These are phyloP conservation scores for Macrosiphum euphorbiae DNA, from an alignment of 2,888 invertebrate species.

Conservation along the genomic window DNA sequence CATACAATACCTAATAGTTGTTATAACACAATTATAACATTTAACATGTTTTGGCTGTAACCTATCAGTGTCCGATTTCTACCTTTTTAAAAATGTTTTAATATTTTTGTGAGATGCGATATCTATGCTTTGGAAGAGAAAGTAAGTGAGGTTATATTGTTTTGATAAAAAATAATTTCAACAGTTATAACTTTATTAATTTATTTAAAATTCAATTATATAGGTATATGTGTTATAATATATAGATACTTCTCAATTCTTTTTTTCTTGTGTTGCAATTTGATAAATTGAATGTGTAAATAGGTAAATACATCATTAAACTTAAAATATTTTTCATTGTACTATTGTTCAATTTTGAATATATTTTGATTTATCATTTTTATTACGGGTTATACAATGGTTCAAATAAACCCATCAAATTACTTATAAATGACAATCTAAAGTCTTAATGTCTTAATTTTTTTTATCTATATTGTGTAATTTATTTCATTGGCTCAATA, in stretches of 20 bases:
- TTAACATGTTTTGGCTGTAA: not conserved
- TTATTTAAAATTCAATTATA: not conserved
- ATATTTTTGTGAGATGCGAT: not conserved
- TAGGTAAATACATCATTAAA: not conserved
- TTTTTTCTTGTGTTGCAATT: not conserved
- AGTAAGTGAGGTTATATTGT: not conserved
- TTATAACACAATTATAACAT: not conserved
- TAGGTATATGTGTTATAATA: not conserved
- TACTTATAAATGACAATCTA: slow-evolving; percentile 6
- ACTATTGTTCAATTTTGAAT: not conserved
- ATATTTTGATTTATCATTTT: slow-evolving; percentile 8
- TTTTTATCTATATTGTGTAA: not conserved
- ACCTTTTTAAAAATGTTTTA: not conserved
- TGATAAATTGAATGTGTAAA: slow-evolving; percentile 28
- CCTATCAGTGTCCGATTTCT: not conserved
- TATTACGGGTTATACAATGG: not conserved
- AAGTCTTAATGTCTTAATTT: slow-evolving; percentile 4
- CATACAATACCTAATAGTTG: not conserved
- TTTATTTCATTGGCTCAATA: not conserved
- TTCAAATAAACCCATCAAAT: slow-evolving; percentile 28
- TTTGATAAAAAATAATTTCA: not conserved
- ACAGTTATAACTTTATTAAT: not conserved
- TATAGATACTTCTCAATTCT: not conserved
- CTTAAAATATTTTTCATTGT: not conserved
- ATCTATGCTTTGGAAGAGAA: not conserved